phyloP scores from a whole-genome alignment of 2,113 vertebrate genomes.

The Oryzias woworae region DNA sequence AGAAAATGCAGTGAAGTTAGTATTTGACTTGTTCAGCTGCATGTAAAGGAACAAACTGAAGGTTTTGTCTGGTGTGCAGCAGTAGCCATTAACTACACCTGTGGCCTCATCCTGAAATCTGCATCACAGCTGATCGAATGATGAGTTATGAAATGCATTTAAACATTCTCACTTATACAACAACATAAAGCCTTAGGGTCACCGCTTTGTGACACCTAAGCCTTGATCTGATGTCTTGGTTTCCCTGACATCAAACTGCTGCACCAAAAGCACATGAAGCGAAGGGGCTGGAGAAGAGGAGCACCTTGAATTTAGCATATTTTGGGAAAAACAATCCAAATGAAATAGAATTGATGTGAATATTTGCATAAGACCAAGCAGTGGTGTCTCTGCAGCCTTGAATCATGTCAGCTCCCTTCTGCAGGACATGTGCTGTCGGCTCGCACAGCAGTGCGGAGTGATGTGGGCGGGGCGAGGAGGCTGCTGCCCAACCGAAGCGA shows the following conservation, averaged over 20 bases:
- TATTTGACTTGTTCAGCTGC: too few species aligned
- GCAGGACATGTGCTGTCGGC: conserved; percentile 60
- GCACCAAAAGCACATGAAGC: conserved; percentile 64
- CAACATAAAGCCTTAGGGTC: conserved; percentile 56
- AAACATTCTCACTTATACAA: not conserved
- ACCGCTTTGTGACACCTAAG: conserved; percentile 28
- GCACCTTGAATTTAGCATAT: not conserved
- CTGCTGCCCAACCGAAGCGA: conserved; percentile 56
- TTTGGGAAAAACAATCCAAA: too few species aligned
- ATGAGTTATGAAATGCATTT: not conserved
- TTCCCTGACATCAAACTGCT: conserved; percentile 27
- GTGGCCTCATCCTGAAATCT: not conserved
- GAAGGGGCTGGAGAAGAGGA: conserved; percentile 50
- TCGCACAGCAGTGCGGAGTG: conserved; percentile 46
- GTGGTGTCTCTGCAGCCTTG: too few species aligned
- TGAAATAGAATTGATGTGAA: too few species aligned
- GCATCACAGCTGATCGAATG: not conserved
- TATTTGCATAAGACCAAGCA: too few species aligned
- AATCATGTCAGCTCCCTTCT: conserved; percentile 5
- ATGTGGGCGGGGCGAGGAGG: conserved; percentile 45
- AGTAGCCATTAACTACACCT: not conserved
- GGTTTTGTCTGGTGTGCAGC: too few species aligned
- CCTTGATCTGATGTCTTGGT: conserved; percentile 49
- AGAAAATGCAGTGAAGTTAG: too few species aligned
- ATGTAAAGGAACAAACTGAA: too few species aligned